These are phyloP conservation scores for Xenus cinereus DNA, from an alignment of 2,113 vertebrate genomes.

Conservation along the genomic window DNA sequence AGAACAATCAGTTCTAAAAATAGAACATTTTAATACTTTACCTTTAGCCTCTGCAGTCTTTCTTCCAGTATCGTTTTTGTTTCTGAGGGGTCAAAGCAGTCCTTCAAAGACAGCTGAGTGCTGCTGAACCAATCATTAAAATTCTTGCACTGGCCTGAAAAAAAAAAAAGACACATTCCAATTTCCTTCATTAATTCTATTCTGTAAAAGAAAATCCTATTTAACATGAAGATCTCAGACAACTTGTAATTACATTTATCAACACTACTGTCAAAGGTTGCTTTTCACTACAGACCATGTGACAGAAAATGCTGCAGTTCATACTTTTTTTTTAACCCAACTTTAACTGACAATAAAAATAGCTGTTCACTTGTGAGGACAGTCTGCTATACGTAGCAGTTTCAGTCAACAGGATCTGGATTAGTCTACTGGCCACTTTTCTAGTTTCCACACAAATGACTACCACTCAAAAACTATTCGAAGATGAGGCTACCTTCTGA, in stretches of 20 bases:
- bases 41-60: slow-evolving; percentile 80
- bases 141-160: slow-evolving; percentile 83
- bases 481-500: neutral
- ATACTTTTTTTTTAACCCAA: neutral
- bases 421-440: neutral
- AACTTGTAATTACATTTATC: neutral
- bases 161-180: neutral
- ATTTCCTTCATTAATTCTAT: neutral
- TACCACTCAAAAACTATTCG: neutral
- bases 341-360: neutral
- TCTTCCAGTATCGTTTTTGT: slow-evolving; percentile 76
- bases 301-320: neutral
- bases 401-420: neutral
- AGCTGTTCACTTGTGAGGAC: neutral
- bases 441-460: neutral
- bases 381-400: neutral
- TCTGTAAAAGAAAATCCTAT: neutral
- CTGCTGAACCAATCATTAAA: slow-evolving; percentile 88
- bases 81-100: slow-evolving; percentile 88
- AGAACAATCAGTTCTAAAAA: neutral
- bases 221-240: neutral
- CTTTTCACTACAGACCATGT: neutral
- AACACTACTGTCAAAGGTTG: neutral
- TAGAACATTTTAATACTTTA: slow-evolving; percentile 59
- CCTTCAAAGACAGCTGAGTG: slow-evolving; percentile 82